phyloP scores from a whole-genome alignment of 2,113 vertebrate species.

The Carollia perspicillata region DNA sequence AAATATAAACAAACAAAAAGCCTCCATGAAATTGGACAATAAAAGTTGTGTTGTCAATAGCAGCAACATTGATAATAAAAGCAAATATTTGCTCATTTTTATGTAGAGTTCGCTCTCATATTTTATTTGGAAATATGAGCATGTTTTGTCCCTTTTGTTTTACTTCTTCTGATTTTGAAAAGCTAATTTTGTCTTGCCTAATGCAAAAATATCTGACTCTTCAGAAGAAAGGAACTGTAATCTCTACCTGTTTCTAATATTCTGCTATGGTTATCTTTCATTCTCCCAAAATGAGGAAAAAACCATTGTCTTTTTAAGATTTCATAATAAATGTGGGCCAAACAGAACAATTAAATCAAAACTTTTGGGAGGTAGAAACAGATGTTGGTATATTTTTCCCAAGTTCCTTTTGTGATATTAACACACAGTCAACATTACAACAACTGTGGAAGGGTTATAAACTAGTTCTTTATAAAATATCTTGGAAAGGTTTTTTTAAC shows the following conservation, averaged over 20 bases:
- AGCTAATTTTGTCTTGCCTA: slow-evolving; percentile 82
- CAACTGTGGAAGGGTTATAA: neutral
- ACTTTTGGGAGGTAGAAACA: neutral
- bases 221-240: slow-evolving; percentile 86
- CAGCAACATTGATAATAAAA: slow-evolving; percentile 95
- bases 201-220: slow-evolving; percentile 84
- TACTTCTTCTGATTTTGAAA: slow-evolving; percentile 80
- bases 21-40: slow-evolving; percentile 82
- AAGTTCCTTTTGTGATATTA: neutral
- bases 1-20: slow-evolving; percentile 77
- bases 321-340: slow-evolving; percentile 91
- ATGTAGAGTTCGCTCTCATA: slow-evolving; percentile 88
- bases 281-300: slow-evolving; percentile 90
- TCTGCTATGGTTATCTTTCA: slow-evolving; percentile 83
- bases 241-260: slow-evolving; percentile 84
- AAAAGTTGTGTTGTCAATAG: slow-evolving; percentile 92
- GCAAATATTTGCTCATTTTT: slow-evolving; percentile 93
- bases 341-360: neutral
- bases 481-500: neutral
- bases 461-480: neutral
- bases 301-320: slow-evolving; percentile 94
- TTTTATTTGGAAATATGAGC: slow-evolving; percentile 85
- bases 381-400: rapidly evolving
- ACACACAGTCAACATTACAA: neutral
- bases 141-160: slow-evolving; percentile 81